These are phyloP conservation scores for Synergus umbraculus DNA, from an alignment of 2,888 invertebrate genomes.

Conservation along the genomic window DNA sequence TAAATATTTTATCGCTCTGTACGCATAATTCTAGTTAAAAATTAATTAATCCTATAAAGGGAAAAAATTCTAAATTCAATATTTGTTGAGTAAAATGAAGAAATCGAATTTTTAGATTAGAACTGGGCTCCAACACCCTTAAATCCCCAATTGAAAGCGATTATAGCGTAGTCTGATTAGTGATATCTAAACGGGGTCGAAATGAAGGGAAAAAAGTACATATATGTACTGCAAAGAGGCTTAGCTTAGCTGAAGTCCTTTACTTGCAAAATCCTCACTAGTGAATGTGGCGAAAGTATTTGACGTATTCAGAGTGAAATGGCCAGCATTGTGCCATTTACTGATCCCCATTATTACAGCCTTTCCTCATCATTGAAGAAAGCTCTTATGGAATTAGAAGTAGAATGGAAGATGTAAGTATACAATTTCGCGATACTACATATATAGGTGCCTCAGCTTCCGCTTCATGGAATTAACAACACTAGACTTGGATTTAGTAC, in stretches of 20 bases:
- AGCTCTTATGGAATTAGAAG: slow-evolving; percentile 38
- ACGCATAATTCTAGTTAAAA: no score
- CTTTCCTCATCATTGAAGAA: slow-evolving; percentile 19
- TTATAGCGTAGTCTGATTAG: neutral
- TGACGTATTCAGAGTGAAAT: slow-evolving; percentile 28
- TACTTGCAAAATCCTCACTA: slow-evolving; percentile 23
- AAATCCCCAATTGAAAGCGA: neutral
- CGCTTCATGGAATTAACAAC: slow-evolving; percentile 13
- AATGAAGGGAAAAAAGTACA: neutral
- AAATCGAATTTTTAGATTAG: no score
- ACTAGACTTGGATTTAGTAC: slow-evolving; percentile 23
- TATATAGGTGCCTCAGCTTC: neutral
- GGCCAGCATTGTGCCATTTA: slow-evolving; percentile 4
- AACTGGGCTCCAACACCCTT: no score
- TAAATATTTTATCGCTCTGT: no score
- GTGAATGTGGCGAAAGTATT: slow-evolving; percentile 29
- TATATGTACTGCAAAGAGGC: neutral
- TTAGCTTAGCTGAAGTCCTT: neutral
- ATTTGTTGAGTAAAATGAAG: no score
- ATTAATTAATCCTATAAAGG: no score
- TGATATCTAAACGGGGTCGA: neutral
- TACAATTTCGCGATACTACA: slow-evolving; percentile 17
- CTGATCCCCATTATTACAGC: slow-evolving; percentile 29
- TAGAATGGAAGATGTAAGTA: slow-evolving; percentile 21
- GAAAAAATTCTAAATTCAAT: no score